Evolutionary conservation across 2,113 vertebrate genomes (phyloP), one percentile per base, ranked within the genome.

Genomic region (Bufo bufo): DNA sequence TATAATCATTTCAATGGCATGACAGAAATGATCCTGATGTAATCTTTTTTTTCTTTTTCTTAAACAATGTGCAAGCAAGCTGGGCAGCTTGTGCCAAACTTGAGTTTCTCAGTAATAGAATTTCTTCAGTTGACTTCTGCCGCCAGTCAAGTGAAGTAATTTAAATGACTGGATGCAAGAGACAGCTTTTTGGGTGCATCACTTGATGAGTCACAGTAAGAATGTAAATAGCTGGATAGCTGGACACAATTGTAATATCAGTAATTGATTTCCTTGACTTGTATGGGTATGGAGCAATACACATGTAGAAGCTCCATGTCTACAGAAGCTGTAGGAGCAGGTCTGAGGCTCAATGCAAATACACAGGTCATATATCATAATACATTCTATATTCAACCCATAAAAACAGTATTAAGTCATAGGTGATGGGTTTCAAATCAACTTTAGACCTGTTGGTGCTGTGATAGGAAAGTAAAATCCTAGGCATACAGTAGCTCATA

Each of bases 121-220:
- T 80, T 81, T 43, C 1, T 58, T 61, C 56, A 19, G 56, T 43
- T 81, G 56, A 59, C 56, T 61, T 81, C 54, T 81, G 56, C 61
- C 23, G 17, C 23, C 56, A 19, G 52, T 79, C 52, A 79, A 33
- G 14, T 59, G 56, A 45, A 81, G 78, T 45, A 14, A 59, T 33
- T 45, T 7, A 47, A 45, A 43, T 81, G 14, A 81, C 8, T 43
- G 33, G 78, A 81, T 81, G 54, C 19, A 61, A 19, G 56, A 81
- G 78, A 81, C 78, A 61, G 56, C 56, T 61, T 19, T 80, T 16
- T 43, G 77, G 77, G 54, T 80, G 77, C 23, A 59, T 80, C 54
- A 59, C n/a, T 23, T 43, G 54, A 33, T 58, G 77, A 80, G 6
- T 61, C 23, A 47, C 78, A 59, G 56, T 10, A 59, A 12, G 56